These are phyloP conservation scores for Coregonus sp. DNA, from an alignment of 2,797 vertebrate genomes.

Conservation along the genomic window DNA sequence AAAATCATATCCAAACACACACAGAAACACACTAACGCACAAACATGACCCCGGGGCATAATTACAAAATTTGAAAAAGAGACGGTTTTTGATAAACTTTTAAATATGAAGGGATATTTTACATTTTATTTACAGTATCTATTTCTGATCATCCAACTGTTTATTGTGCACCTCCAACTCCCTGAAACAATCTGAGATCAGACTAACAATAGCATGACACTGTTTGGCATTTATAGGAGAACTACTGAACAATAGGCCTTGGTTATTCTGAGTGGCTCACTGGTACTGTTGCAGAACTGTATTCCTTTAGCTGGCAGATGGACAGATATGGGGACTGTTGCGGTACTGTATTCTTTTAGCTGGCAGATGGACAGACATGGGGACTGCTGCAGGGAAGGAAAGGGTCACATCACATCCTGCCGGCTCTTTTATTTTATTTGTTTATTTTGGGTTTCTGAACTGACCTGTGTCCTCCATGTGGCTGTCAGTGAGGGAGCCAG, in stretches of 20 bases:
- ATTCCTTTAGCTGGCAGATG: slow-evolving; percentile 49
- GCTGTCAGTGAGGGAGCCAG: too few species aligned
- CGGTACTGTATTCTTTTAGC: slow-evolving; percentile 46
- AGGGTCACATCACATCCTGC: too few species aligned
- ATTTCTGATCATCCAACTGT: neutral
- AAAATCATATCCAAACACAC: slow-evolving; percentile 4
- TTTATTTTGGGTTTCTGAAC: too few species aligned
- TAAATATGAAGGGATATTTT: neutral
- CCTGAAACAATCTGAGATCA: neutral
- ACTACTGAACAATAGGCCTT: slow-evolving; percentile 30
- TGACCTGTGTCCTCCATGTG: too few species aligned
- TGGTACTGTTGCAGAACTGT: neutral
- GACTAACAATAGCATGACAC: too few species aligned
- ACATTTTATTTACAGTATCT: neutral
- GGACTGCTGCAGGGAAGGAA: too few species aligned
- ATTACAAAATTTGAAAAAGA: slow-evolving; percentile 9
- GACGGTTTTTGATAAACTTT: neutral
- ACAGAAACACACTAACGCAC: neutral
- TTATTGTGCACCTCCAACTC: neutral
- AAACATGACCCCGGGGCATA: slow-evolving; percentile 1
- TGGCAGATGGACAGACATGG: slow-evolving; percentile 58
- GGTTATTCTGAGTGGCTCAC: slow-evolving; percentile 38
- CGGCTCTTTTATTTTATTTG: too few species aligned
- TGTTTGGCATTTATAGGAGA: too few species aligned
- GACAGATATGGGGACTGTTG: slow-evolving; percentile 52